Conservation (phyloP, 2,888 invertebrate genomes). For the Merodon equestris region DNA sequence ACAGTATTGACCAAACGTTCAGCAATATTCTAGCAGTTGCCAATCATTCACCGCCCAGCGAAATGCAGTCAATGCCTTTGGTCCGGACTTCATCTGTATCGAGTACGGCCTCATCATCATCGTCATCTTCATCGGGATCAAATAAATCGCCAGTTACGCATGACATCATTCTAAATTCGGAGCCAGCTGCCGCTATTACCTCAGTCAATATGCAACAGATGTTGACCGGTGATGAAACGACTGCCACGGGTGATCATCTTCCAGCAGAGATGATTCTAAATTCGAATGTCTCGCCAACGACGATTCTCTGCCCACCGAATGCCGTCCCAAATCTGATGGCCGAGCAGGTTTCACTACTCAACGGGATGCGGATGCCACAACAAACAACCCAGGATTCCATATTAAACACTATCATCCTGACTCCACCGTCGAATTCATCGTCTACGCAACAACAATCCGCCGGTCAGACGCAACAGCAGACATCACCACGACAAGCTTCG, state of each 20-base stretch:
- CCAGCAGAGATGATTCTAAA: slow-evolving; percentile 83
- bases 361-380: slow-evolving; percentile 76
- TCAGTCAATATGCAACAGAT: slow-evolving; percentile 73
- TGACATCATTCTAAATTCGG: slow-evolving; percentile 78
- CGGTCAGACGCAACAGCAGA: slow-evolving; percentile 66
- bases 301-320: slow-evolving; percentile 80
- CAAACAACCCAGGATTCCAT: slow-evolving; percentile 77
- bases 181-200: slow-evolving; percentile 76
- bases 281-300: slow-evolving; percentile 82
- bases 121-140: slow-evolving; percentile 57
- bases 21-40: slow-evolving; percentile 73
- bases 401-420: slow-evolving; percentile 78
- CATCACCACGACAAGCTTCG: slow-evolving; percentile 69
- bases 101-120: slow-evolving; percentile 75
- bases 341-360: slow-evolving; percentile 77
- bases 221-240: slow-evolving; percentile 70
- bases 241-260: slow-evolving; percentile 73
- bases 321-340: slow-evolving; percentile 75
- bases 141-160: slow-evolving; percentile 75
- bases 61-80: slow-evolving; percentile 71
- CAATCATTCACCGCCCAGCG: slow-evolving; percentile 55
- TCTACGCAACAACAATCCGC: slow-evolving; percentile 63
- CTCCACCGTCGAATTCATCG: slow-evolving; percentile 72
- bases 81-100: slow-evolving; percentile 78
- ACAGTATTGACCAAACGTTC: slow-evolving; percentile 74